Base-by-base conservation (phyloP, 2,113 vertebrate species). In the Propithecus coquereli region DNA sequence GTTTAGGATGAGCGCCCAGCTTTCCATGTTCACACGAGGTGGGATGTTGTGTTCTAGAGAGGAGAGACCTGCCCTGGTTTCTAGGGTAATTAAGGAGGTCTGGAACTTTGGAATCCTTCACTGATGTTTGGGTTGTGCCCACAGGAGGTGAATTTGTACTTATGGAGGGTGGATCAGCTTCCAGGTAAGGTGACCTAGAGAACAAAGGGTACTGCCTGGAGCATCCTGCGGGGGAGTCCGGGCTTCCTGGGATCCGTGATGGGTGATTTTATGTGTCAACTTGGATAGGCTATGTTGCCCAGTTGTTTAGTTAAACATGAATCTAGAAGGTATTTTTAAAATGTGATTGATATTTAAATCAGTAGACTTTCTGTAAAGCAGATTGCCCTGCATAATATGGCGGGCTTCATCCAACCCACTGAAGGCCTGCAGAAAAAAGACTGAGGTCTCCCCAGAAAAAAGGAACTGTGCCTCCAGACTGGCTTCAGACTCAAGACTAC, bases 361-460 rank as follows among this genome's bases (percentile, higher is more conserved):
- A 45, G 34, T 23, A 65, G 37, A 59, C 9, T 70, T 89, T 80
- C 59, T 57, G 5, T 85, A 85, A 89, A 89, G 32, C 5, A 63
- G 50, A 81, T 71, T 47, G 14, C 52, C 30, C 22, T 92, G 25
- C 45, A 11, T 3, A 13, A 30, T 66, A 22, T 82, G 17, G 17
- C 47, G 52, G 22, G 9, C 37, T 61, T 96, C 18, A 34, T 68
- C 14, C 3, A 43, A 13, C 61, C 47, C 40, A 43, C 14, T 40
- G 81, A 88, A 93, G 59, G 52, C 30, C 37, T 63, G 59, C 22
- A 77, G 87, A 90, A 74, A 50, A 94, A 86, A 83, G 17, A 82
- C 9, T 9, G 27, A 71, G 22, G 1, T 82, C 25, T 16, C 37
- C 70, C 10, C 93, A 71, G 45, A 74, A 10, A 65, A 71, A 96